Base-by-base conservation (phyloP, 2,113 vertebrate genomes). In the Murina feae region DNA sequence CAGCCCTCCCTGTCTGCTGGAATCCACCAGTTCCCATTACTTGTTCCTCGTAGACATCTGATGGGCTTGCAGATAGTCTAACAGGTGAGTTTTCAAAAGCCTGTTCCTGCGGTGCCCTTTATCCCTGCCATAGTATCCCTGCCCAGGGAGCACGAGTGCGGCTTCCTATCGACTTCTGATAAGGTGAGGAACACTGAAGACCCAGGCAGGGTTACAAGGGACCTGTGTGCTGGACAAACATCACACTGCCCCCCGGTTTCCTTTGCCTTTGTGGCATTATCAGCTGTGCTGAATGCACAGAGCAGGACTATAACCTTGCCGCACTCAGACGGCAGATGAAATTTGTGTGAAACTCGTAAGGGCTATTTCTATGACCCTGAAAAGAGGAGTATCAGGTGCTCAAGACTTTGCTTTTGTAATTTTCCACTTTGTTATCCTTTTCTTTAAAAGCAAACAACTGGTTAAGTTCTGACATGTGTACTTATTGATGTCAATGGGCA, bases 21-120 rank as follows among this genome's bases (percentile, higher is more conserved):
- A 90, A 87, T 47, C 80, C n/a, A 60, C 87, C 86, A 47, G 95
- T 93, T 97, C 93, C 71, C 63, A 83, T 97, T 93, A 96, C 93
- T 78, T 66, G 82, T 68, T 92, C 82, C 92, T 75, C 39, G 78
- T 0, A 75, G 89, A 92, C 96, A 95, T 83, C 58, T 86, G 96
- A 96, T 97, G 95, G 85, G 74, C 68, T 83, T 82, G 74, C 90
- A 88, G 96, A 93, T 96, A 95, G 14, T 65, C 42, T 17, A 25
- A 85, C 47, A 89, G 94, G 78, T 94, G 96, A 65, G 51, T 85
- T 94, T 96, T 68, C 95, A 81, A 71, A 82, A 25, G 68, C 35
- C 30, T 44, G 1, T 28, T 35, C 55, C 49, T 68, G 68, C 82
- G 25, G 35, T 44, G 63, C 23, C 23, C 37, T 86, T 44, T 44